Base-by-base conservation (phyloP, 2,113 vertebrate species). In the Zapornia atra region DNA sequence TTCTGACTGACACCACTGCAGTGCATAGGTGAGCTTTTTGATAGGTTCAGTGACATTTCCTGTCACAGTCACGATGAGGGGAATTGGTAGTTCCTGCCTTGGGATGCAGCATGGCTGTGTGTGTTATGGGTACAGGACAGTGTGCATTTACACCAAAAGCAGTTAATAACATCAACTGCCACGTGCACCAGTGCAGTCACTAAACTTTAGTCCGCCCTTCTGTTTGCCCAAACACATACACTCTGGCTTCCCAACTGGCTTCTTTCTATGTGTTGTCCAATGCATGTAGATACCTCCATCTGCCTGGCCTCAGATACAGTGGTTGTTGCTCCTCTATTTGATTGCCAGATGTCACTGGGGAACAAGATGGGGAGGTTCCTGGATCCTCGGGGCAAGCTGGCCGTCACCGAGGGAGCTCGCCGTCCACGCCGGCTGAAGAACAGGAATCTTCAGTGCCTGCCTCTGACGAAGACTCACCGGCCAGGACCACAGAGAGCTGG, bases 261-360 rank as follows among this genome's bases (percentile, higher is more conserved):
- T 97, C 96, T 97, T 97, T 97, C 97, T 97, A 92, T 97, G 97
- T 97, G 97, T 97, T 97, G 97, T 97, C 97, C 97, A 96, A 97
- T 97, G 97, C 96, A 97, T 97, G 97, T 97, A 97, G 97, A 97
- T 97, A 94, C 97, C 97, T 97, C 97, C 97, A 97, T 97, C 97
- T 97, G 86, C 97, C 96, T 97, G 97, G 96, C 97, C 97, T 97
- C 97, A 97, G 97, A 97, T 97, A 97, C 97, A 97, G 97, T 97
- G 97, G 97, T 97, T 97, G 97, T 97, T 97, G 97, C 97, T 97
- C 97, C 97, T 97, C 97, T 97, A 97, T 97, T 97, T 97, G 97
- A 97, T 97, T 97, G 97, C 97, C 97, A 97, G 97, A 97, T 97
- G 97, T 97, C 97, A 97, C 96, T 97, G 97, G 97, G 97, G 96